phyloP scores from a whole-genome alignment of 2,113 vertebrate genomes.

The Onychostruthus taczanowskii region DNA sequence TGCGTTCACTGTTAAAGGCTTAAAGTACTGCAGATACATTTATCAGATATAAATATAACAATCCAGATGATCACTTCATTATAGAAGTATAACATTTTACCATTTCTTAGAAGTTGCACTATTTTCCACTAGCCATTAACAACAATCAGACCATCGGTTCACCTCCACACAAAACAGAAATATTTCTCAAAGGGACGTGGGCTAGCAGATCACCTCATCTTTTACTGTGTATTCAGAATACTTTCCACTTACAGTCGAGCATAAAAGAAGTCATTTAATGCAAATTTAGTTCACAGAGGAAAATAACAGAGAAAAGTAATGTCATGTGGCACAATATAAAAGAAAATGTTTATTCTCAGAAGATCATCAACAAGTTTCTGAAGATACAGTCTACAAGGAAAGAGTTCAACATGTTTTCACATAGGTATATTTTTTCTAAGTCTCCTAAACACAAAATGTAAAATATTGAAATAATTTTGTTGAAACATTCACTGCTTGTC shows the following conservation, averaged over 20 bases:
- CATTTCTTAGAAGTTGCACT: neutral
- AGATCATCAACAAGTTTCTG: neutral
- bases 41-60: neutral
- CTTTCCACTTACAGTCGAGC: neutral
- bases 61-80: neutral
- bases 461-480: neutral
- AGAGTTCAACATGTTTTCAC: neutral
- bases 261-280: neutral
- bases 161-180: neutral
- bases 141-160: neutral
- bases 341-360: slow-evolving; percentile 4
- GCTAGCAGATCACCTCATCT: neutral
- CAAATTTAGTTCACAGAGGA: slow-evolving; percentile 4
- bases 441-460: neutral
- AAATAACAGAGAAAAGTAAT: neutral
- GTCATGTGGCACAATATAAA: neutral
- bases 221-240: neutral
- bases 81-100: neutral
- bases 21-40: neutral
- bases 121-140: neutral
- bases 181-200: neutral
- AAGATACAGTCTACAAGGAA: neutral
- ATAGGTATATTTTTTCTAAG: neutral
- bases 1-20: neutral
- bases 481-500: slow-evolving; percentile 5